Base-by-base conservation (phyloP, 2,888 invertebrate genomes). In the Hipparchia semele region DNA sequence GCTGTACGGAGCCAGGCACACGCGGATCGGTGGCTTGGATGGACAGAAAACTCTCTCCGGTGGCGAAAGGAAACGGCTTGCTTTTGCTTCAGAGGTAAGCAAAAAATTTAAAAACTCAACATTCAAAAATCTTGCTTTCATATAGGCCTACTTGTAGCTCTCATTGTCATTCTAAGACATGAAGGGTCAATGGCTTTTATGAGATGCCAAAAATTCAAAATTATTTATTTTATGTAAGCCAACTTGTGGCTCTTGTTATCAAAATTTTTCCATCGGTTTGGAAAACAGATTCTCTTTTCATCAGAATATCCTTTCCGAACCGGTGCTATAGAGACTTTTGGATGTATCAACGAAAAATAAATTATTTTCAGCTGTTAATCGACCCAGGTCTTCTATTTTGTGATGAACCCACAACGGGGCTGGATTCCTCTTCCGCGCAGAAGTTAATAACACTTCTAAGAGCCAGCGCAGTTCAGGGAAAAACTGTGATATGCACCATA, bases 371-470 rank as follows among this genome's bases (percentile, higher is more conserved):
- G 96, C 93, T 98, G 56, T 88, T 99, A 70, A 98, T 98, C 59
- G 97, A 99, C 90, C 99, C 99, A 0, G 96, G 97, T 0, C 94
- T 99, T 54, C 91, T 99, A 59, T 99, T 99, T 90, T 98, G 98
- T 85, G 99, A 99, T 83, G 99, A 99, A 85, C 99, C 99, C 7
- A 99, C 99, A 0, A 99, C 99, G 0, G 98, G 99, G 0, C 87
- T 97, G 72, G 99, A 99, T 87, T 98, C 98, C 0, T 98, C 96
- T 82, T 98, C 98, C 84, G 99, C 99, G 0, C 97, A 97, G 84
- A 97, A 97, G 84, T 94, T 99, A 72, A 96, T 97, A 72, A 93
- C 95, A 6, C 94, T 97, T 68, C 95, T 98, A 81, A 95, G 96
- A 49, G 92, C 94, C 76, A 95, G 97, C 85, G 96, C 97, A 0